Base-by-base conservation (phyloP, 30 jellyfish, hydroid and myxozoan species). In the Aurelia coerulea region DNA sequence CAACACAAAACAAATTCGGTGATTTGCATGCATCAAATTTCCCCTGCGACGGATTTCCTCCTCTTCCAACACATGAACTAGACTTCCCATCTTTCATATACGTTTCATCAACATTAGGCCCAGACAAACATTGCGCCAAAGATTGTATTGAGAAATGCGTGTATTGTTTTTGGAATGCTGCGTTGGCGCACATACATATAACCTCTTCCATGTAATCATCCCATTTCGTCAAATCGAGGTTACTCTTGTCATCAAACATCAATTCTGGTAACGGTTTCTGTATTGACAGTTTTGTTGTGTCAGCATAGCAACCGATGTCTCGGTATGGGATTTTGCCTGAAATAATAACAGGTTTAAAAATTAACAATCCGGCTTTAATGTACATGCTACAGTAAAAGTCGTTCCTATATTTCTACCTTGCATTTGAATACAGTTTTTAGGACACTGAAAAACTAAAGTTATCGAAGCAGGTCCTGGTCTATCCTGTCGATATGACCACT, bases 301-400 rank as follows among this genome's bases (percentile, higher is more conserved):
- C 94, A 31, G 97, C 99, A 60, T 87, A 93, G 52, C 98, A 93
- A 15, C 98, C 98, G 39, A 93, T 75, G 86, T 93, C 91, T 29
- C 78, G 81, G 67, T 87, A 93, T 9, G 92, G 96, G 62, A 93
- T 76, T 42, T 59, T 62, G 71, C 98, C 98, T 93, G 83, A 5
- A 73, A 54, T 2, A 16, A 31, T 23, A 33, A 18, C 19, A 34
- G 18, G 4, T 49, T 50, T n/a, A 8, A 7, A 1, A 17, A 17
- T 71, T 23, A 23, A 37, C 19, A 18, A 34, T 35, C 19, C 18
- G n/a, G 82, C 69, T 31, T 18, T 14, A 11, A 37, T 10, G 19
- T 23, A 23, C 29, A 23, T 23, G 29, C 29, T 23, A 23, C 29
- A 23, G 29, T 23, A 23, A 23, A 23, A 23, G 29, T 23, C 29